Evolutionary conservation across 2,888 invertebrate species (phyloP), one percentile per base, ranked within the genome.

Genomic region (Monochamus alternatus): DNA sequence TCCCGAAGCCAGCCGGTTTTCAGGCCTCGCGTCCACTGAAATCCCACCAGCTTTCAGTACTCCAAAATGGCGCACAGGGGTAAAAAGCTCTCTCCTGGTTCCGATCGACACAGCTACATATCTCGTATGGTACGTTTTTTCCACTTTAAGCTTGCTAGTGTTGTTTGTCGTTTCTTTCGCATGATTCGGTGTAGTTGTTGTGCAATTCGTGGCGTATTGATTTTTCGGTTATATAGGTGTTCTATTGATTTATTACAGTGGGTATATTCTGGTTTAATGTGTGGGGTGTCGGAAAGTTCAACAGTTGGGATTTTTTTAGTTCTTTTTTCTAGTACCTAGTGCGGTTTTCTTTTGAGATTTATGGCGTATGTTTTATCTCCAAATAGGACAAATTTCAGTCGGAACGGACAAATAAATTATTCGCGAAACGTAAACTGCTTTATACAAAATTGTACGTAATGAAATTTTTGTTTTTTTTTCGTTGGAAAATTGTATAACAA

Each of bases 21-120:
- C 75, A 71, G 74, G 76, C 71, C 72, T 52, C 47, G 59, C 43
- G 44, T 9, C 44, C 73, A 32, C 77, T 66, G 72, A 73, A 75
- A 74, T 79, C 79, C 79, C 75, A 77, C 76, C 70, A 74, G 78
- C 74, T 79, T 81, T 84, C 82, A 86, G 85, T 86, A 78, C 76
- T 78, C 77, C 85, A 87, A 87, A 81, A 87, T 87, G 87, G 87
- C 87, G 87, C 83, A 85, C 74, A 82, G 84, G 85, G 84, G 84
- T 83, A 82, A 84, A 82, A 84, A 82, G 84, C 82, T 80, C 67
- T 78, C 80, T 72, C 76, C 78, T 73, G 71, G 72, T 70, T 72
- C 77, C 74, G 83, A 85, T 81, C 85, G 87, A 59, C 83, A 85
- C 75, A 83, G 79, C 78, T 87, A 87, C 83, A 85, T 85, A 73